Evolutionary conservation across 2,113 vertebrate species (phyloP), one percentile per base, ranked within the genome.

Genomic region (Poeciliopsis turrubarensis): DNA sequence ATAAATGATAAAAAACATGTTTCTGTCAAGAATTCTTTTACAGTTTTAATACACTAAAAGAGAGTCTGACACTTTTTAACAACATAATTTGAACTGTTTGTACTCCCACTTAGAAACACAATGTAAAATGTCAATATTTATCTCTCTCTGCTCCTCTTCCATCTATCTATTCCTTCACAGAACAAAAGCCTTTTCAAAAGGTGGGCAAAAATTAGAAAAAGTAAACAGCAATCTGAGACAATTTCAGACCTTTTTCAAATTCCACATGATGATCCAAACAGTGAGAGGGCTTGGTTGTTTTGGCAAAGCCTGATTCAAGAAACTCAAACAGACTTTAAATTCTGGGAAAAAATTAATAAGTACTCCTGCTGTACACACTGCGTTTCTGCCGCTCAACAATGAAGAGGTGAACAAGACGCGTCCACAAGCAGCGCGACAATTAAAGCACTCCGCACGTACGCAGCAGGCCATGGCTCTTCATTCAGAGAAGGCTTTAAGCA

Each of bases 321-420:
- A 80, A 67, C 65, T 85, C 26, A 17, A 26, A 75, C 39, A 65
- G 19, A 65, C 60, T 73, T 80, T 34, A 68, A 26, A 30, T 60
- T 74, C 37, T 25, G 39, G 3, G 29, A 61, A 68, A 17, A 78
- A 73, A 29, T 5, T 0, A 47, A 47, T 68, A 68, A 19, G 26
- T 27, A 32, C 60, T 65, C 70, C 44, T 64, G 29, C 70, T 32
- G 57, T 66, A 29, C 44, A 12, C 72, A 44, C 13, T 29, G 29
- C 22, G 70, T 30, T 44, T 70, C 47, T 26, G 65, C 61, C 47
- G 54, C 63, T 68, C 68, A 22, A 69, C 73, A 72, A 70, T 66
- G 62, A 65, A 61, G 57, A 67, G 65, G 47, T 86, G 77, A 84
- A 41, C 37, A 39, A 8, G 65, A 70, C 71, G 71, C 70, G 78